phyloP scores from a whole-genome alignment of 2,888 invertebrate species.

The Geophilus truncorum region DNA sequence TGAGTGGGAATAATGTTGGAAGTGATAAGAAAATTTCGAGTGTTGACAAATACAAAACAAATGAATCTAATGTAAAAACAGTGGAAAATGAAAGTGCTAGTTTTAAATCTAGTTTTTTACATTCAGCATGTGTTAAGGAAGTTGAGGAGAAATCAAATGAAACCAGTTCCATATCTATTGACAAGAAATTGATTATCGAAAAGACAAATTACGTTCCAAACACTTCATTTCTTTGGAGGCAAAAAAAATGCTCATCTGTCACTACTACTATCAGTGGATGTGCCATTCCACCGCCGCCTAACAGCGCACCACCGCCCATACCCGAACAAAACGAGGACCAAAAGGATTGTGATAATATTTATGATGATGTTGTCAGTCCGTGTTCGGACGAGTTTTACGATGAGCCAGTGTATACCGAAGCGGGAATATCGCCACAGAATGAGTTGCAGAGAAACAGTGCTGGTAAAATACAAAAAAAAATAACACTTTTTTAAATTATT shows the following conservation, averaged over 20 bases:
- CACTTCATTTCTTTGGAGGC: slow-evolving; percentile 29
- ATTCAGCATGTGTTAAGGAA: not conserved
- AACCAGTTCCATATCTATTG: not conserved
- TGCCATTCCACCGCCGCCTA: slow-evolving; percentile 28
- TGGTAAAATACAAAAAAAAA: not conserved
- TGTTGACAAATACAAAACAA: not conserved
- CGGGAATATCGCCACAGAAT: not conserved
- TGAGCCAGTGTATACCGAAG: slow-evolving; percentile 29
- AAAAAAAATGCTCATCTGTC: not conserved
- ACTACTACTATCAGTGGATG: not conserved
- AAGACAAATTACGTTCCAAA: slow-evolving; percentile 29
- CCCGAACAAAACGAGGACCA: not conserved
- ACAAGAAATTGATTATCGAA: not conserved
- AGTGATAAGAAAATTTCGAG: not conserved
- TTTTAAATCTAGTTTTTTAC: not conserved
- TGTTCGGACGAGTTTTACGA: not conserved
- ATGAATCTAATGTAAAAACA: not conserved
- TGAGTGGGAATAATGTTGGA: not conserved
- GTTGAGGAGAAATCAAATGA: not conserved
- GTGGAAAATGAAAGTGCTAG: not conserved
- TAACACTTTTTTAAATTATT: not conserved
- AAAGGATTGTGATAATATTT: slow-evolving; percentile 10
- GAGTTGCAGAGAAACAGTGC: not conserved
- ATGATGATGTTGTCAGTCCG: slow-evolving; percentile 28
- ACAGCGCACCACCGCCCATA: slow-evolving; percentile 22